Evolutionary conservation across 2,797 vertebrate genomes (phyloP), one percentile per base, ranked within the genome.

Genomic region (Epinephelus awoara): DNA sequence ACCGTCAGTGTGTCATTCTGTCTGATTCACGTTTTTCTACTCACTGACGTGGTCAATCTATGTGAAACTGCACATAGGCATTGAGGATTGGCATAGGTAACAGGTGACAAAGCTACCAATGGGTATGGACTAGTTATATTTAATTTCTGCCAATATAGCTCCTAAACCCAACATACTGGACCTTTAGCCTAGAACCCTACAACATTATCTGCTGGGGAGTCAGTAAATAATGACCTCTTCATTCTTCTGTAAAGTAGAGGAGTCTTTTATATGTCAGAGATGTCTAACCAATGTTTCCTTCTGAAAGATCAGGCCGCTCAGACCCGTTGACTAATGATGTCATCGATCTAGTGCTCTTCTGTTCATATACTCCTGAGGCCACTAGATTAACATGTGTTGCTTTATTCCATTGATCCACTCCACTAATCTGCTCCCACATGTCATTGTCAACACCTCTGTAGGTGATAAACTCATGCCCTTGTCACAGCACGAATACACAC

Each of bases 351-450:
- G 10, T 25, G 57, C 46, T 75, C 50, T 71, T 65, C 47, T 49
- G 18, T 21, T 52, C 40, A 75, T 54, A n/a, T 47, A 54, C 61
- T 72, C 69, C 6, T 3, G 54, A 77, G 66, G 73, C 57, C 71
- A 67, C 68, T 70, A 80, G 57, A 86, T 89, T 57, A 77, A 64
- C 61, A 79, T 49, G 40, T 68, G 77, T 72, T 70, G 8, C 67
- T 70, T 83, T 82, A 75, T 75, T 78, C 56, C 77, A 85, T 67
- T 79, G 80, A 90, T 90, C 72, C 80, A 47, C 70, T 70, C 59
- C 4, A 34, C 65, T 82, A 88, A 90, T 91, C 83, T 77, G 51
- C 77, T 88, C 63, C 68, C 80, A 67, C 79, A 56, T 72, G 61
- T 86, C 70, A 72, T 27, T 83, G 77, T 85, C 76, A 80, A 71